These are phyloP conservation scores for Channa argus DNA, from an alignment of 2,113 vertebrate genomes.

Conservation along the genomic window DNA sequence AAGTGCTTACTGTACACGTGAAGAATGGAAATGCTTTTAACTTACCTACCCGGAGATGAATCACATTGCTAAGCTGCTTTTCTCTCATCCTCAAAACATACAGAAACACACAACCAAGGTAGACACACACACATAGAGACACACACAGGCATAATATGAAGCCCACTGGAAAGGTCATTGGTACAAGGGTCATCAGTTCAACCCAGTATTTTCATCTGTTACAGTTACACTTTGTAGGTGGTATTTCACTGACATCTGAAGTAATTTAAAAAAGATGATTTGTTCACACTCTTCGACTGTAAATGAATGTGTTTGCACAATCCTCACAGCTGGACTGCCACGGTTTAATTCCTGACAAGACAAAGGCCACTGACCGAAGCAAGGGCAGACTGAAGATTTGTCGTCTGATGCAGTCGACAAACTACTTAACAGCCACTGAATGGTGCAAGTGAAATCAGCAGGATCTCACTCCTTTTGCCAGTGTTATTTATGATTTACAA, in stretches of 20 bases:
- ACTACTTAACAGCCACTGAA: not conserved
- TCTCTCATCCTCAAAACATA: slow-evolving; percentile 3
- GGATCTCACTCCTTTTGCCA: slow-evolving; percentile 1
- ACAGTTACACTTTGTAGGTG: slow-evolving; percentile 41
- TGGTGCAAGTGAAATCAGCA: slow-evolving; percentile 3
- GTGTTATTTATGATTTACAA: slow-evolving; percentile 5
- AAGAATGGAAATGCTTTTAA: slow-evolving; percentile 42
- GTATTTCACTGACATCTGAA: slow-evolving; percentile 61
- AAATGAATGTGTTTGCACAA: not conserved
- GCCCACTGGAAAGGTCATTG: slow-evolving; percentile 18
- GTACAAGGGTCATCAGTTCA: slow-evolving; percentile 42
- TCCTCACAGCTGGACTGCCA: not conserved
- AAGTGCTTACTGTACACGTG: slow-evolving; percentile 4
- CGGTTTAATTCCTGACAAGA: slow-evolving; percentile 21
- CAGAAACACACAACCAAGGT: not conserved
- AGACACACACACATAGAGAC: slow-evolving; percentile 3
- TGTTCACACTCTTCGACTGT: slow-evolving; percentile 2
- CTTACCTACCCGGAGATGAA: slow-evolving; percentile 31
- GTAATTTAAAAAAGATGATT: slow-evolving; percentile 45
- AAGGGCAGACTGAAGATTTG: not conserved
- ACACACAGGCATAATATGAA: not conserved
- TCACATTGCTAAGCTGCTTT: slow-evolving; percentile 27
- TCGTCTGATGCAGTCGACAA: not conserved
- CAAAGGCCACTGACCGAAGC: slow-evolving; percentile 1
- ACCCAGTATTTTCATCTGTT: slow-evolving; percentile 47